Base-by-base conservation (phyloP, 2,888 invertebrate species). In the Dicyrtoma fusca region DNA sequence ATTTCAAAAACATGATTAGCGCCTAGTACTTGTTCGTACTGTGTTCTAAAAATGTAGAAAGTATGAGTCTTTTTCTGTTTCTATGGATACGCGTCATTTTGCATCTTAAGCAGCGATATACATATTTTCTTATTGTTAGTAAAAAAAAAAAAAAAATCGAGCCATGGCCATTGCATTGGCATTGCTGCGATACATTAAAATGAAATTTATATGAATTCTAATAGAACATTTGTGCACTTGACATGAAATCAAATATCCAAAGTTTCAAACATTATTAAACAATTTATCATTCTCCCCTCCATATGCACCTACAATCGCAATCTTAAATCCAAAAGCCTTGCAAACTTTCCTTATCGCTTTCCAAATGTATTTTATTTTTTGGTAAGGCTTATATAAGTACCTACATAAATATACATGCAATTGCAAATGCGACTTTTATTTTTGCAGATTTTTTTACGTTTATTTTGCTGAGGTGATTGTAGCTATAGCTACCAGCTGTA, bases 251-350 rank as follows among this genome's bases (percentile, higher is more conserved):
- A 49, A 53, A 53, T 21, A 53, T 53, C 17, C 17, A 53, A 53
- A n/a, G 10, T 21, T 17, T 11, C 10, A 53, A 53, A 17, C 17
- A 17, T 53, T 53, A 10, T 17, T 21, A 53, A 49, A 53, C 57
- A 25, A 25, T 57, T 57, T 26, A 57, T 57, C 23, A 57, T 21
- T 26, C n/a, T n/a, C n/a, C n/a, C n/a, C n/a, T 44, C 13, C 45
- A 8, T 44, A 10, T 44, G 45, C 25, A 14, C 11, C 17, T 53
- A 10, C 1, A 11, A 10, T 11, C 53, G 10, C 11, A 17, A 21
- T 8, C 53, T 53, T 19, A 53, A 17, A 53, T 10, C 53, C 21
- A 17, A 17, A 10, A 17, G 17, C n/a, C n/a, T 49, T 49, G 5
- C 14, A 14, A 49, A 49, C 17, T 14, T 14, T 49, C 17, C 17